A percentile compares a stretch with the other conserved stretches of the same genome.
Conservation (phyloP, 2,113 vertebrate genomes). For the Canis aureus region DNA sequence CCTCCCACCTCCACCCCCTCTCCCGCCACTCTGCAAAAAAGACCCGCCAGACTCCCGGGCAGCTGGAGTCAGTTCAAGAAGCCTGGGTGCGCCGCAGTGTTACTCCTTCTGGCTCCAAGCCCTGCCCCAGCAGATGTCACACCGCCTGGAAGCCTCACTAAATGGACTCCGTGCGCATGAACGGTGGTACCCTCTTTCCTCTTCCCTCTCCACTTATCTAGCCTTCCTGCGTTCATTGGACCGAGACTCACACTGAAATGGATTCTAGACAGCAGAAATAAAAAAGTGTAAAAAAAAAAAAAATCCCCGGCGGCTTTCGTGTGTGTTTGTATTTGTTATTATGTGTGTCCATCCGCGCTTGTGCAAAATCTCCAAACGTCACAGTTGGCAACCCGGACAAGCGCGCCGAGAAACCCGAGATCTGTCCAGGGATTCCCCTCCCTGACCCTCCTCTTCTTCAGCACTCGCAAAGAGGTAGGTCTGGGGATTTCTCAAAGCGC, state of each 20-base stretch:
- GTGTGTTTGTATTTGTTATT: slow-evolving; percentile 18
- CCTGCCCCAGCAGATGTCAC: neutral
- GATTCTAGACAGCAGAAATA: neutral
- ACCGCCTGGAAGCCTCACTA: neutral
- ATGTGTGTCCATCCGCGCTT: slow-evolving; percentile 69
- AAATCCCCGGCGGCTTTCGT: neutral
- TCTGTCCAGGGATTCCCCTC: slow-evolving; percentile 61
- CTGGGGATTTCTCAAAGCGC: neutral
- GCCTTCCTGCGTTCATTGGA: neutral
- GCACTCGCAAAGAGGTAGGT: slow-evolving; percentile 33
- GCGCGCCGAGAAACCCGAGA: slow-evolving; percentile 28
- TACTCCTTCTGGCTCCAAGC: neutral
- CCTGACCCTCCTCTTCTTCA: neutral
- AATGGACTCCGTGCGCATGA: neutral
- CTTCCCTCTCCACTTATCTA: neutral
- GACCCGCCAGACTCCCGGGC: neutral
- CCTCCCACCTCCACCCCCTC: no score
- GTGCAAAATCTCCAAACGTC: slow-evolving; percentile 70
- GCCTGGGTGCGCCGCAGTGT: neutral
- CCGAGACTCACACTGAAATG: neutral
- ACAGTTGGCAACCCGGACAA: slow-evolving; percentile 42
- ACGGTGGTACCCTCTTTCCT: neutral
- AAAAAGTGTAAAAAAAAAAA: neutral
- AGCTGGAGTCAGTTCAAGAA: neutral
- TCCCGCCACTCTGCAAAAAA: neutral